Base-by-base conservation (phyloP, 2,888 invertebrate species). In the Eremobia ochroleuca region DNA sequence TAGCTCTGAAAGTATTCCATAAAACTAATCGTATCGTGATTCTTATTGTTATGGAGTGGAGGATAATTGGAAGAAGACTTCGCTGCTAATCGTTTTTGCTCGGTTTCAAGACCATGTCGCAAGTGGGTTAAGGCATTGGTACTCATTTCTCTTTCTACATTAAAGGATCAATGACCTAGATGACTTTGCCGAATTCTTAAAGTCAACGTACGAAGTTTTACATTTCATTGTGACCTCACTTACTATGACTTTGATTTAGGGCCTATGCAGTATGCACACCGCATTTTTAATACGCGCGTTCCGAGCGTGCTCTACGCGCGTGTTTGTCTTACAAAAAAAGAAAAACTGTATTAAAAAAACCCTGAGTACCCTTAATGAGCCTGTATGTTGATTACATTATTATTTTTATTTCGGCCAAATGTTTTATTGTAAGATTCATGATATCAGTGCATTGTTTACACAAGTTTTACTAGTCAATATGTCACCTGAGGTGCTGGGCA, bases 401-500 rank as follows among this genome's bases (percentile, higher is more conserved):
- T 18, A 70, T 43, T 31, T 34, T 21, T n/a, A 72, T 71, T 46
- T 2, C 21, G 31, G 18, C 4, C 8, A 70, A 28, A 37, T 49
- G 59, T 28, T 37, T 34, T 25, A 52, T 34, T 25, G 25, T 13
- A 28, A 62, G 21, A 62, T 61, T 28, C 6, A 18, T n/a, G n/a
- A 55, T 55, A 3, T 31, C 4, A 31, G 13, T 28, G 69, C 13
- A 21, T 21, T 40, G 15, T 15, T 28, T 11, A 58, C 31, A 28
- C 1, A 37, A 21, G n/a, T 62, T 65, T 28, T 28, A 40, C 13
- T 40, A 4, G 21, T 34, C 4, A 3, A 15, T 5, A 6, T 31
- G 25, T 8, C 69, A 95, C 96, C 96, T 74, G 96, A 96, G 2
- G 96, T 95, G 82, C 95, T 92, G 11, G 96, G 96, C 34, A 95